Base-by-base conservation (phyloP, 2,888 invertebrate species). In the Meganola albula region DNA sequence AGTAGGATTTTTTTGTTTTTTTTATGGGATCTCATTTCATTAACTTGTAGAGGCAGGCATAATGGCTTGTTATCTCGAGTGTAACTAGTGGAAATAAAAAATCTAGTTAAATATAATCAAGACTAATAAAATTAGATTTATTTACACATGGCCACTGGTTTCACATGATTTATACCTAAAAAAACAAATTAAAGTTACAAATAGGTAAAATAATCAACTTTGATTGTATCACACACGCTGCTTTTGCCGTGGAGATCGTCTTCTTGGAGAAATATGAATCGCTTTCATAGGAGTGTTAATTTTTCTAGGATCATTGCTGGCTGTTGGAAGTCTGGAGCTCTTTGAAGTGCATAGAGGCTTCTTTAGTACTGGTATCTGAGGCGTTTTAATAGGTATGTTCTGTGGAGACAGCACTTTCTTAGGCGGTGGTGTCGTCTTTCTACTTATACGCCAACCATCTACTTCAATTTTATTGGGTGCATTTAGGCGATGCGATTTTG, bases 201-300 rank as follows among this genome's bases (percentile, higher is more conserved):
- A n/a, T 47, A 32, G 27, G 42, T 34, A 40, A 38, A 5, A 39
- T 25, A 34, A 44, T 44, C 29, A 40, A 40, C 29, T 31, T 32
- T 36, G 24, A 28, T 13, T 33, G 26, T 50, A 31, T 48, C 48
- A 53, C 31, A 52, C 45, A 37, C 44, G 49, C 50, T 58, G 44
- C 49, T 78, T 84, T 38, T 70, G 77, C 29, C 83, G 62, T 5
- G 84, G 84, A 21, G 84, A 85, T 31, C 74, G 64, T 55, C 82
- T 66, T 57, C 80, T 72, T 7, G 83, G 80, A 31, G 84, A 77
- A 36, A 83, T 58, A 37, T 86, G 86, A 13, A 84, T 65, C 9
- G 79, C 87, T 59, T 74, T 83, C 53, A 92, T 62, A 0, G 92
- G 91, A 1, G 91, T 91, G 47, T 87, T 86, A 7, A 71, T 68